Base-by-base conservation (phyloP, 2,113 vertebrate species). In the Bolborhynchus lineola region DNA sequence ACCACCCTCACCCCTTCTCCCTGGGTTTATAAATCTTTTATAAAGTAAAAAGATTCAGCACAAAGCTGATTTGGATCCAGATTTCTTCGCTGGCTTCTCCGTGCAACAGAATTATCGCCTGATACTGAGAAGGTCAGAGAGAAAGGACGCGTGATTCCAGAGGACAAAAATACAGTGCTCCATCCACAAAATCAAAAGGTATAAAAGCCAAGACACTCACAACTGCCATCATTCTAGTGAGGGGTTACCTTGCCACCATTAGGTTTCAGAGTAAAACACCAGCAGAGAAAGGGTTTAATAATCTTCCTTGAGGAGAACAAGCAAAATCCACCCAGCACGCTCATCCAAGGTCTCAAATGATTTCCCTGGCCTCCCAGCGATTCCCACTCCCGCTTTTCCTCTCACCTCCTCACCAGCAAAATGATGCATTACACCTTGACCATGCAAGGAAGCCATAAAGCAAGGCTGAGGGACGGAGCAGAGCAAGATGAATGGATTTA, bases 401-500 rank as follows among this genome's bases (percentile, higher is more conserved):
- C 77, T 94, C 62, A 91, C 47, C 65, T 89, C 50, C 39, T 71
- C 70, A n/a, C 70, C 76, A 8, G 85, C 37, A 31, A 2, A 2
- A 21, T 78, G 90, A 93, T 92, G 76, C 80, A 90, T 26, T 37
- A 77, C 69, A 70, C 88, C 93, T 74, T 90, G 94, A 89, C 93
- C 94, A 64, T 2, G 5, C 47, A 4, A 46, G 82, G 72, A 94
- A 86, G 79, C 85, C 24, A 8, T 60, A 94, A 92, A 94, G 72
- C 75, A 88, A 20, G 39, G 83, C 91, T 65, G 62, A 86, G 76
- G 91, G 83, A 53, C 2, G 0, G 69, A 64, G 76, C 79, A 78
- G 50, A 86, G 65, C 62, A 92, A 97, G 93, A 96, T 11, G 0
- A 84, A 96, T 96, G 90, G 74, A 65, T 95, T 95, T 96, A 96